These are phyloP conservation scores for Schrankia costaestrigalis DNA, from an alignment of 2,888 invertebrate genomes.

Conservation along the genomic window DNA sequence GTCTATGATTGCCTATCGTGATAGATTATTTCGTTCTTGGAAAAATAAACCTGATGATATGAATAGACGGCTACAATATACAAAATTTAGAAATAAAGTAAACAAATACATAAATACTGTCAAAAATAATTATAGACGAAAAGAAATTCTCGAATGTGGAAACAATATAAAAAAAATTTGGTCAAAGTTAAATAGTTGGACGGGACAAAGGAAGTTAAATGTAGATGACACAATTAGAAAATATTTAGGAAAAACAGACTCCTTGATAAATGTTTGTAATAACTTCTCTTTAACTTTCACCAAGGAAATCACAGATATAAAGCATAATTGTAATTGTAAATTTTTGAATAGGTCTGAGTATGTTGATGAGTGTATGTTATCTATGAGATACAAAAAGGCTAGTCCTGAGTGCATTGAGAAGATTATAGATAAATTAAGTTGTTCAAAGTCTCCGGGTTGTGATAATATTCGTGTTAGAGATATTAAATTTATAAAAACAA, in stretches of 20 bases:
- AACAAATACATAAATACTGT: neutral
- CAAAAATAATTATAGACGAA: neutral
- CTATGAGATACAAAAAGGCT: neutral
- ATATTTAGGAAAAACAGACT: neutral
- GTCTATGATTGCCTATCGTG: neutral
- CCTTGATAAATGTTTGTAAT: neutral
- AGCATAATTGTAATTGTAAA: neutral
- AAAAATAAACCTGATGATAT: slow-evolving; percentile 1
- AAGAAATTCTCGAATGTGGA: neutral
- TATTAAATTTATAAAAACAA: neutral
- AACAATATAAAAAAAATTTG: neutral
- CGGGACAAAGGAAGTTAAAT: neutral
- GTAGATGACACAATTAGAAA: neutral
- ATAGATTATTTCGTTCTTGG: neutral
- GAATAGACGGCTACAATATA: slow-evolving; percentile 1
- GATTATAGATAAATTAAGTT: neutral
- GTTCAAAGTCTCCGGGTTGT: neutral
- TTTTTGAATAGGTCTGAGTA: neutral
- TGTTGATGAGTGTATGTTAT: neutral
- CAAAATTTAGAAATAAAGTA: slow-evolving; percentile 1
- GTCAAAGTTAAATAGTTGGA: neutral
- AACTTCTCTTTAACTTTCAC: neutral
- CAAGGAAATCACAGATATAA: neutral
- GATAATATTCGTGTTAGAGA: neutral
- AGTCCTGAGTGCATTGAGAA: neutral